phyloP scores from a whole-genome alignment of 2,888 invertebrate genomes.

The Hyposoter dolosus region DNA sequence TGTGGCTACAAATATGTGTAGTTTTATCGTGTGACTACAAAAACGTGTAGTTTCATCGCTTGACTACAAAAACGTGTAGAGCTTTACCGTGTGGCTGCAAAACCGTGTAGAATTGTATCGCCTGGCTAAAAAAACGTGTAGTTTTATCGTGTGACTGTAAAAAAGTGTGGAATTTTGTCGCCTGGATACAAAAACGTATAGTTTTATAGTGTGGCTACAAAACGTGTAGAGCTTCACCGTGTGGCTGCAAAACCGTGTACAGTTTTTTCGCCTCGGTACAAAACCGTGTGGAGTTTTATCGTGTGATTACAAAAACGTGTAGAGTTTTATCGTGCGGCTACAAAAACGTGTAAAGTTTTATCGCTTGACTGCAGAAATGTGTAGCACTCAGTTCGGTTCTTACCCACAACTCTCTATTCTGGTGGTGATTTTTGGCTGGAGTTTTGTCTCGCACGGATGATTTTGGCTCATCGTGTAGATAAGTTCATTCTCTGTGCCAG shows the following conservation, averaged over 20 bases:
- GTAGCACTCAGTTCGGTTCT: slow-evolving; percentile 37
- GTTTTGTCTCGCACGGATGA: slow-evolving; percentile 78
- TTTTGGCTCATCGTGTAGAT: slow-evolving; percentile 77
- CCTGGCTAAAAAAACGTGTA: too few species aligned
- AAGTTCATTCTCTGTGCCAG: slow-evolving; percentile 72
- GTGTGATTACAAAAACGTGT: background rate
- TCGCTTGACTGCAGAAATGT: background rate
- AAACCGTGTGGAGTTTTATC: background rate
- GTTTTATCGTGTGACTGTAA: background rate
- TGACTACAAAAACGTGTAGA: too few species aligned
- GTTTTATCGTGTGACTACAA: background rate
- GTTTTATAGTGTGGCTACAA: background rate
- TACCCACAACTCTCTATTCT: slow-evolving; percentile 82
- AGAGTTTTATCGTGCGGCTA: background rate
- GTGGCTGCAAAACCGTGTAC: background rate
- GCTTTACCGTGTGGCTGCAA: too few species aligned
- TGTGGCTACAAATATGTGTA: background rate
- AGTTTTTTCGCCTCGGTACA: background rate
- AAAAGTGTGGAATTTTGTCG: background rate
- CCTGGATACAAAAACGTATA: background rate
- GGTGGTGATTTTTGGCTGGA: slow-evolving; percentile 74
- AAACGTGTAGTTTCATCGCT: too few species aligned
- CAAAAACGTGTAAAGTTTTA: background rate
- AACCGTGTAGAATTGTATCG: too few species aligned
- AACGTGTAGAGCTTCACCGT: background rate